phyloP scores from a whole-genome alignment of 1,140 invertebrate species.

The Meteorus sp. region DNA sequence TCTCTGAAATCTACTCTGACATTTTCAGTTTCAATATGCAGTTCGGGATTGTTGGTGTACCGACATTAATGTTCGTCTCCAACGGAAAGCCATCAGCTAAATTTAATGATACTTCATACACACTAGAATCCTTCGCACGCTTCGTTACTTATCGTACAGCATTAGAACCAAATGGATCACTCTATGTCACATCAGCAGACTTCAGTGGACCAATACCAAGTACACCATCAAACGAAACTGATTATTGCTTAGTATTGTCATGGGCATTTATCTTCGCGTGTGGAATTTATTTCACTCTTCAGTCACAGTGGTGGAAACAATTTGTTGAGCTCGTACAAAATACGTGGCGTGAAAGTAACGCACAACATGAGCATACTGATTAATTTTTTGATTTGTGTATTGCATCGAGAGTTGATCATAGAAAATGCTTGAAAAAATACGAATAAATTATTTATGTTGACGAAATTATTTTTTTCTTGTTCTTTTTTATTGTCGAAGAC shows the following conservation, averaged over 20 bases:
- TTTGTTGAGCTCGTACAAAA: constrained; percentile 83
- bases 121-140: constrained; percentile 75
- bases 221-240: constrained; percentile 71
- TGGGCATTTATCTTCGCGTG: constrained; percentile 86
- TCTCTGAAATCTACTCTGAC: not conserved
- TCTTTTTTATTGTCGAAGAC: no score
- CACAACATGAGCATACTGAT: constrained; percentile 75
- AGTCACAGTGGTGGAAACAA: constrained; percentile 77
- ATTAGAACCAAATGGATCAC: constrained; percentile 63
- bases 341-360: constrained; percentile 89
- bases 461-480: no score
- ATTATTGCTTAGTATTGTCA: constrained; percentile 80
- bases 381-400: constrained; percentile 38
- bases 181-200: constrained; percentile 76
- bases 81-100: constrained; percentile 85
- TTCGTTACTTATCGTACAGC: constrained; percentile 84
- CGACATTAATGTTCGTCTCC: constrained; percentile 90
- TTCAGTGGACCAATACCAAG: constrained; percentile 79
- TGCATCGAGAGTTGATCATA: not conserved
- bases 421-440: not conserved
- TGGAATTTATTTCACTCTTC: constrained; percentile 73
- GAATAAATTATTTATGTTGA: no score
- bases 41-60: constrained; percentile 92
- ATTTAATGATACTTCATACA: constrained; percentile 84
- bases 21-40: constrained; percentile 78